Evolutionary conservation across 2,888 invertebrate genomes (phyloP).

Genomic region (Caenorhabditis auriculariae): DNA sequence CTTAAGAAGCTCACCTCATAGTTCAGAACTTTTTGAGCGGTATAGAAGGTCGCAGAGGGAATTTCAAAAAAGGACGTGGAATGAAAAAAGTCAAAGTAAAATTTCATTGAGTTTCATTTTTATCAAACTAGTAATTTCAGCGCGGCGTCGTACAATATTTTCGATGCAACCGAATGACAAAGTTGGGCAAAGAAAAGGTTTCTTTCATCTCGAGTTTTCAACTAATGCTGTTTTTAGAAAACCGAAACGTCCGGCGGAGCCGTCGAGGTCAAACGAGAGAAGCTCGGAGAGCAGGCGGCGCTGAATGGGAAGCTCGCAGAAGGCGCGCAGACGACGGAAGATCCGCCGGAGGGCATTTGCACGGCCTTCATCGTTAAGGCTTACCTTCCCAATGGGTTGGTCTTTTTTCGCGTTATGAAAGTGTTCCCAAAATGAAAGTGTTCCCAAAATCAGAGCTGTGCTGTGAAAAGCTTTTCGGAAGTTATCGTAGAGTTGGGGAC

Average conservation of each 20-base stretch:
- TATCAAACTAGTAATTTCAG: background rate
- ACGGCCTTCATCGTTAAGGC: background rate
- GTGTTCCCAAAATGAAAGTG: too few species aligned
- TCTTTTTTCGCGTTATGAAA: too few species aligned
- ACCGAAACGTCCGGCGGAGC: background rate
- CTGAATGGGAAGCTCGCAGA: slow-evolving; percentile 4
- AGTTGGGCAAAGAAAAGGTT: too few species aligned
- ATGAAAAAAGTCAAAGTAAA: too few species aligned
- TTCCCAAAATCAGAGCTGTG: slow-evolving; percentile 8
- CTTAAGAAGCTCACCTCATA: background rate
- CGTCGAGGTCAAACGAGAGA: background rate
- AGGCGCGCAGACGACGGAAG: slow-evolving; percentile 9
- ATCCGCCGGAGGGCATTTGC: background rate
- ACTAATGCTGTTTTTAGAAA: too few species aligned
- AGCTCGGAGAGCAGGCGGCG: background rate
- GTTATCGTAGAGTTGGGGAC: background rate
- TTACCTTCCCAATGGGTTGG: background rate
- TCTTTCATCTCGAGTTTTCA: too few species aligned
- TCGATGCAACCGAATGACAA: slow-evolving; percentile 2
- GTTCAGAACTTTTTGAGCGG: slow-evolving; percentile 3
- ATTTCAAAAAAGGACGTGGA: too few species aligned
- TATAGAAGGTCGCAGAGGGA: too few species aligned
- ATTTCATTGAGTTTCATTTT: too few species aligned
- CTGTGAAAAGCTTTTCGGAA: slow-evolving; percentile 7
- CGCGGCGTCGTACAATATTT: slow-evolving; percentile 1